Base-by-base conservation (phyloP, 1,140 invertebrate genomes). In the Trinorchestia longiramus region DNA sequence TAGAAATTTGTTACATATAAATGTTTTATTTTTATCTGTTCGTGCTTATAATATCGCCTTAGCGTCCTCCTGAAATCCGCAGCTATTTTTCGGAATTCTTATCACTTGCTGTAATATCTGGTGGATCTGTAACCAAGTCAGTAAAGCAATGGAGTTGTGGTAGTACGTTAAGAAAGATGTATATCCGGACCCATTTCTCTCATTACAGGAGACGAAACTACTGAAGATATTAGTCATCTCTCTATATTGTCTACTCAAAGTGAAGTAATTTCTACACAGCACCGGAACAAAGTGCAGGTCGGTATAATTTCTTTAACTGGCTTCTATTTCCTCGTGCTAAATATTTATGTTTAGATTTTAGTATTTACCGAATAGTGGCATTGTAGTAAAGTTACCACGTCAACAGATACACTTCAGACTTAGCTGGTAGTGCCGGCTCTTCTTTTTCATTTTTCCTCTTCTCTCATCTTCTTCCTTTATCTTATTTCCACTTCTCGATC, bases 231-330 rank as follows among this genome's bases (percentile, higher is more conserved):
- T 42, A 44, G 87, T 47, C 95, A 95, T 43, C n/a, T 87, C 42
- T 95, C 95, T 23, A 90, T 90, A 42, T 47, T 91, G 62, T 95
- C 95, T 40, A 88, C 95, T 4, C 57, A 95, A 43, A 90, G 95
- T n/a, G 87, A 53, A 44, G n/a, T 90, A 41, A 43, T 95, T 90
- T 95, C 57, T 44, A 95, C 95, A 41, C 95, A 95, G 40, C 43
- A 95, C 45, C 43, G 87, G 6, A 95, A 95, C 57, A 95, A 95
- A 95, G 42, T 95, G 43, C 57, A 95, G 95, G 95, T 95, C 40
- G 23, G 95, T 36, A 11, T 11, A 77, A 77, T 77, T 77, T 77
- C 62, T 36, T 77, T 15, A 23, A 36, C 11, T 77, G 3, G 15
- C 36, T 77, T 77, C 36, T 36, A 77, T 1, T 77, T 3, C 36